Percentiles rank a stretch among this genome's conserved stretches.
These are phyloP conservation scores for Calephelis perditalis DNA, from an alignment of 2,888 invertebrate genomes.

Conservation along the genomic window DNA sequence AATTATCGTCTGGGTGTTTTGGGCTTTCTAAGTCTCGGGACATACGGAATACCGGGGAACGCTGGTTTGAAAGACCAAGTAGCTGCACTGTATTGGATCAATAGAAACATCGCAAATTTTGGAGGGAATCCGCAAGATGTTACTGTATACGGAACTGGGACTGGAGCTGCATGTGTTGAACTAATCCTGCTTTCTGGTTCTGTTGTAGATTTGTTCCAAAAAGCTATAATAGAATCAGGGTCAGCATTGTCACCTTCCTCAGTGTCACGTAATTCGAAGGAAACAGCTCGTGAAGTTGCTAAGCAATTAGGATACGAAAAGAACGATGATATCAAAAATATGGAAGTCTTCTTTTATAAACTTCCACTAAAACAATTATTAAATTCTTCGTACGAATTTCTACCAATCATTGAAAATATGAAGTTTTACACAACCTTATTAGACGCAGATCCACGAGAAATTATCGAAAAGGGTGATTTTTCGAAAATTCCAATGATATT, in stretches of 20 bases:
- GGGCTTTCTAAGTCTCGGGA: constrained; percentile 62
- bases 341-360: constrained; percentile 44
- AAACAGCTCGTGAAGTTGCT: constrained; percentile 51
- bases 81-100: constrained; percentile 62
- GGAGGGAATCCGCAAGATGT: constrained; percentile 57
- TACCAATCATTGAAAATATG: constrained; percentile 52
- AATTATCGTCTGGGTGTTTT: constrained; percentile 62
- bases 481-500: constrained; percentile 51
- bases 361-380: constrained; percentile 34
- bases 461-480: constrained; percentile 40
- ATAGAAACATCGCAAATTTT: constrained; percentile 57
- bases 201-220: constrained; percentile 49
- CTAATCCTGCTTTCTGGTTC: constrained; percentile 51
- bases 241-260: constrained; percentile 54
- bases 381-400: constrained; percentile 39
- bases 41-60: constrained; percentile 52
- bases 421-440: constrained; percentile 36
- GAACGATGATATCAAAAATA: constrained; percentile 30
- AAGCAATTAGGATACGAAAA: constrained; percentile 60
- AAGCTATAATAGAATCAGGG: constrained; percentile 59
- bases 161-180: constrained; percentile 56
- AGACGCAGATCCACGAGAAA: constrained; percentile 46
- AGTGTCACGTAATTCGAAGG: constrained; percentile 44
- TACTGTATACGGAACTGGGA: constrained; percentile 56
- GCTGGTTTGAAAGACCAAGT: constrained; percentile 66